Base-by-base conservation (phyloP, 2,888 invertebrate genomes). In the Penaeus monodon region DNA sequence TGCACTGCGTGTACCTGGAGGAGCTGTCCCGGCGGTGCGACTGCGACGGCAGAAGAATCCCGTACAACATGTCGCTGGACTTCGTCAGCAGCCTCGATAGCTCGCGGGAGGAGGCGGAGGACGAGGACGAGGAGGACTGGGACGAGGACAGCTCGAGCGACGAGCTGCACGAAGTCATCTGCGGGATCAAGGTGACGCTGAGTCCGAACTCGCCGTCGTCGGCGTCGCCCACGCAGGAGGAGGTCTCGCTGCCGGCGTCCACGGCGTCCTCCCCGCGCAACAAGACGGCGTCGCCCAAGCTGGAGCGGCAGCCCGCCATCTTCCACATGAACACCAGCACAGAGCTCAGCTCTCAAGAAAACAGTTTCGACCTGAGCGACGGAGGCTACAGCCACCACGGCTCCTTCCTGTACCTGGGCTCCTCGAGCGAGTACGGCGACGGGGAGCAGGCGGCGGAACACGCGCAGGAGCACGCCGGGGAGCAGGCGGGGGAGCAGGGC, bases 271-370 rank as follows among this genome's bases (percentile, higher is more conserved):
- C 91, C 38, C 88, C 91, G 84, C 93, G 96, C 82, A 94, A 96
- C 90, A 94, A 95, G 88, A 96, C 96, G 14, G 95, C 96, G 85
- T 92, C 92, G 64, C 92, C 92, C 74, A 93, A 92, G 88, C 91
- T 93, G 20, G 92, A 93, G 78, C 94, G 97, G 29, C 97, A 97
- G 92, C 96, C 96, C 92, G 90, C 90, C 38, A 86, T 88, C 38
- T 87, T 81, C 81, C 83, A 87, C 78, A 84, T 81, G 87, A 86
- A 86, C 64, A 88, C 86, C 44, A 80, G 84, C 33, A 81, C 89
- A 7, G 89, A 90, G 44, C 88, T 89, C 33, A 88, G 88, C 66
- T 90, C 90, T 24, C 89, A 88, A 65, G 88, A 88, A 63, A 88
- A 88, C 83, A 86, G 88, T 65, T 74, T 90, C 63, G 88, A 89